Conservation (phyloP, 2,113 vertebrate genomes). For the Petaurus breviceps region DNA sequence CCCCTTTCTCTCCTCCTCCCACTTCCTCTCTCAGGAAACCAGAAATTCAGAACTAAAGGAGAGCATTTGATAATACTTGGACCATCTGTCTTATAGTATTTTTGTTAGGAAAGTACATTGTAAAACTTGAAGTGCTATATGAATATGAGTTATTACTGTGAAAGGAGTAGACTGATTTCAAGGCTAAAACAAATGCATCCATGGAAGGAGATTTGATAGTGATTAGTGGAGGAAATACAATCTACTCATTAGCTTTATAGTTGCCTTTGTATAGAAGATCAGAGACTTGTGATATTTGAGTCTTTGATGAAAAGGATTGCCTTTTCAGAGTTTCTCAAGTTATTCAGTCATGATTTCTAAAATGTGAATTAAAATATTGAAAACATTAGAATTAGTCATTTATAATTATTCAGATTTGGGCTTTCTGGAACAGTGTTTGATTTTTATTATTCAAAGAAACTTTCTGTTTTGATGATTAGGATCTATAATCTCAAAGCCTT, state of each 20-base stretch:
- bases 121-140: background rate
- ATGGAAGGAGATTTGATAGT: conserved; percentile 38
- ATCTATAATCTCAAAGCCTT: conserved; percentile 54
- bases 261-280: conserved; percentile 17
- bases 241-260: conserved; percentile 49
- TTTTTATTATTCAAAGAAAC: conserved; percentile 72
- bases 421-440: conserved; percentile 67
- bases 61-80: background rate
- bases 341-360: conserved; percentile 64
- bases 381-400: conserved; percentile 62
- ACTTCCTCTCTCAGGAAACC: background rate
- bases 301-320: conserved; percentile 57
- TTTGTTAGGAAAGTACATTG: background rate
- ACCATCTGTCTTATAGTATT: background rate
- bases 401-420: conserved; percentile 39
- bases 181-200: background rate
- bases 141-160: background rate
- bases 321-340: conserved; percentile 44
- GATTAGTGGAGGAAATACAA: background rate
- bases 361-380: conserved; percentile 62
- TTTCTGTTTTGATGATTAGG: conserved; percentile 71
- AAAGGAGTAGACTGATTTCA: background rate
- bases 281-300: conserved; percentile 39
- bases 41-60: background rate
- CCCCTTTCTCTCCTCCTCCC: background rate